Base-by-base conservation (phyloP, 2,888 invertebrate genomes). In the Pachliopta kotzebuea region DNA sequence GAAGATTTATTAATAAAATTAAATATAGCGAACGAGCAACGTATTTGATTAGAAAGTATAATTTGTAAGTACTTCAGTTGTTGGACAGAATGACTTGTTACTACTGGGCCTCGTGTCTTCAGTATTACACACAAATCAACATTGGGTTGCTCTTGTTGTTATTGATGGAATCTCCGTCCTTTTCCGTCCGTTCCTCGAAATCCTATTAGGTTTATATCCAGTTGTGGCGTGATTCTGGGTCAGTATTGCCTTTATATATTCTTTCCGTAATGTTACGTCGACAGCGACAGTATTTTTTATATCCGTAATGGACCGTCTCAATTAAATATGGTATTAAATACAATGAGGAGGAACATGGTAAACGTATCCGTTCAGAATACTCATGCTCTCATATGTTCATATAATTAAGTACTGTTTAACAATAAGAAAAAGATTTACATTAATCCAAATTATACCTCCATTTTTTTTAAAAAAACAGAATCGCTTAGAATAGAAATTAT, bases 121-220 rank as follows among this genome's bases (percentile, higher is more conserved):
- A 45, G 45, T 45, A n/a, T 45, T 45, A n/a, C 45, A 45, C 45
- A 45, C 45, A 45, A n/a, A 45, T 45, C 18, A 45, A n/a, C 45
- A 45, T n/a, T 45, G 45, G 45, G 18, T 9, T n/a, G 45, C 18
- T n/a, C 18, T 45, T 18, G 18, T 45, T 45, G 45, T 45, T 45
- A 45, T 45, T 45, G 45, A 45, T 45, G 45, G 45, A 45, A 45
- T 18, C 45, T 45, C 4, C 4, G 45, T 45, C 45, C 45, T 45
- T 45, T 45, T 18, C n/a, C 45, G 45, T 18, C n/a, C 45, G 45
- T n/a, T n/a, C 45, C n/a, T n/a, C 45, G 45, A 45, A 18, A 45
- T 45, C 45, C 45, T 45, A n/a, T 45, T 45, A 45, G 45, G n/a
- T 45, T 45, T 45, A 45, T 45, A n/a, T 45, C 45, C 45, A 45